Percentiles rank a stretch among this genome's conserved stretches.
Evolutionary conservation across 2,113 vertebrate species (phyloP).

Genomic region (Salvelinus sp.): DNA sequence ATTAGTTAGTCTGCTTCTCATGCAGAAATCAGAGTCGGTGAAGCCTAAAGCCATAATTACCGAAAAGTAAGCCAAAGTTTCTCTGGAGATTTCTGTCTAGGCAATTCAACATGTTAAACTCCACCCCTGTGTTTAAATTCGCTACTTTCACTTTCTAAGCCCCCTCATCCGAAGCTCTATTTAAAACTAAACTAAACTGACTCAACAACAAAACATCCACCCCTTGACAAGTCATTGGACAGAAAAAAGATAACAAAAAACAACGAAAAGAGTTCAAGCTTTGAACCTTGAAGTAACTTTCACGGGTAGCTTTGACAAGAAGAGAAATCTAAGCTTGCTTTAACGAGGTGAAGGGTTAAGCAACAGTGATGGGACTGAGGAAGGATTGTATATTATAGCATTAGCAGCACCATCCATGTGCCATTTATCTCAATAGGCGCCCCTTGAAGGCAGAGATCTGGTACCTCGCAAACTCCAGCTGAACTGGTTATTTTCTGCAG

Average conservation of each 20-base stretch:
- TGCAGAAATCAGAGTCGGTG: background rate
- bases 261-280: background rate
- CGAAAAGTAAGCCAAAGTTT: background rate
- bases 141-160: background rate
- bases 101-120: background rate
- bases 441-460: background rate
- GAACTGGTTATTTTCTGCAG: conserved; percentile 1
- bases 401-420: background rate
- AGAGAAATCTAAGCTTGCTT: background rate
- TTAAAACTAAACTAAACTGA: background rate
- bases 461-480: background rate
- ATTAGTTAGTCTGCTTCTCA: background rate
- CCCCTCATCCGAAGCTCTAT: background rate
- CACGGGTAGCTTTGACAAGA: background rate
- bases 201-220: background rate
- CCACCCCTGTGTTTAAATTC: background rate
- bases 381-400: background rate
- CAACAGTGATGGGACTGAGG: background rate
- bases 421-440: background rate
- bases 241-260: background rate
- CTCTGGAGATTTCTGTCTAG: background rate
- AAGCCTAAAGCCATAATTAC: background rate
- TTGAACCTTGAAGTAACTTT: background rate
- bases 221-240: background rate
- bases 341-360: background rate